These are phyloP conservation scores for Drosophila formosana DNA, from an alignment of 2,888 invertebrate genomes.

Conservation along the genomic window DNA sequence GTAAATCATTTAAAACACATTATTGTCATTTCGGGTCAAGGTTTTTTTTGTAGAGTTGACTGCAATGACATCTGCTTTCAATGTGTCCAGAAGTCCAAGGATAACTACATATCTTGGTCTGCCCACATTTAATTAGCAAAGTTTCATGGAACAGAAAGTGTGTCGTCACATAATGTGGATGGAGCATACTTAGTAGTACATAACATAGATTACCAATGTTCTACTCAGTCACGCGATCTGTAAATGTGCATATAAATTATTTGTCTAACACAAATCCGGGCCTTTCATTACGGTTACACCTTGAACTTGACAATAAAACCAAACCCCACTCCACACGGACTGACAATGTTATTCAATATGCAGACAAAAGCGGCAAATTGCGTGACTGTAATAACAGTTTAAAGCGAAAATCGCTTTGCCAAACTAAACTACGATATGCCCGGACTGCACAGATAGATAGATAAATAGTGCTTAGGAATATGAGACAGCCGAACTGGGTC, in stretches of 20 bases:
- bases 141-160: background rate
- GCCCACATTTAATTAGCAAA: constrained; percentile 16
- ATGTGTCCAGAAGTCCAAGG: constrained; percentile 6
- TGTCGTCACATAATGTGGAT: background rate
- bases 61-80: constrained; percentile 16
- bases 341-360: constrained; percentile 11
- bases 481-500: constrained; percentile 49
- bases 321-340: background rate
- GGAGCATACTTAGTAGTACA: background rate
- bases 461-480: constrained; percentile 7
- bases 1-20: constrained; percentile 45
- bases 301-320: constrained; percentile 52
- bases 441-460: background rate
- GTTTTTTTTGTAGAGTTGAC: constrained; percentile 10
- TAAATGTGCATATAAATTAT: constrained; percentile 16
- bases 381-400: constrained; percentile 57
- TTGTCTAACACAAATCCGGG: constrained; percentile 1
- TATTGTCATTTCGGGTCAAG: constrained; percentile 43
- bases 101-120: background rate
- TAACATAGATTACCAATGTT: constrained; percentile 3
- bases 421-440: constrained; percentile 26
- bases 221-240: constrained; percentile 15
- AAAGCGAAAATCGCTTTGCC: constrained; percentile 18
- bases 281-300: constrained; percentile 22
- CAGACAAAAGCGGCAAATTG: constrained; percentile 39